Evolutionary conservation across 1,140 invertebrate genomes (phyloP).

Genomic region (Drosophila asahinai): DNA sequence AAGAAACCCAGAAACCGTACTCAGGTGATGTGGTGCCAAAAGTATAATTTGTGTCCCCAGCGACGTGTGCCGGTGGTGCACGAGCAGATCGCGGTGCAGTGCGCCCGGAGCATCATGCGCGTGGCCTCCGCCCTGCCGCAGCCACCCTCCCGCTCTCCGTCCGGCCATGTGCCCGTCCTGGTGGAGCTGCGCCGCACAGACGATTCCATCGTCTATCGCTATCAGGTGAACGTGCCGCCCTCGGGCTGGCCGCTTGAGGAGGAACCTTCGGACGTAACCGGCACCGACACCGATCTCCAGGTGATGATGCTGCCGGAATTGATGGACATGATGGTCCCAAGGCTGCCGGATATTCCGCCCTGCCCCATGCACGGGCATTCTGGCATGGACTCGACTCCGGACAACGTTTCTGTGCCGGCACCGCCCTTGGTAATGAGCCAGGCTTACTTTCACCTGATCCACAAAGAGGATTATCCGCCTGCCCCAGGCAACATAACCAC

Average conservation of each 20-base stretch:
- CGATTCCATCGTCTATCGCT: conserved; percentile 43
- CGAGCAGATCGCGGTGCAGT: conserved; percentile 62
- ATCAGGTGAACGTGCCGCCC: conserved; percentile 60
- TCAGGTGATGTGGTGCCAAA: conserved; percentile 41
- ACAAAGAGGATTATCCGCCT: neutral
- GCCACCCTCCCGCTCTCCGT: conserved; percentile 36
- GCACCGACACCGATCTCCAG: neutral
- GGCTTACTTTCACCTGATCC: conserved; percentile 31
- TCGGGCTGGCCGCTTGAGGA: neutral
- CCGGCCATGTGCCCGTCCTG: conserved; percentile 56
- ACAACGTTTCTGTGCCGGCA: neutral
- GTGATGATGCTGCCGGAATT: conserved; percentile 10
- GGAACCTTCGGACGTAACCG: neutral
- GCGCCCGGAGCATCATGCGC: conserved; percentile 51
- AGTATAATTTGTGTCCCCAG: conserved; percentile 17
- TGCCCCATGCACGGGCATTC: conserved; percentile 37
- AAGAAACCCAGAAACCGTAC: neutral
- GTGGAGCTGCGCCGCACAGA: conserved; percentile 61
- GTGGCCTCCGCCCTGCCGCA: conserved; percentile 47
- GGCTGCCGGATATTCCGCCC: conserved; percentile 5
- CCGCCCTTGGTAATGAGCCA: conserved; percentile 37
- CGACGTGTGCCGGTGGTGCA: conserved; percentile 37
- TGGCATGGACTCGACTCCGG: neutral
- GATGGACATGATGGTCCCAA: neutral
- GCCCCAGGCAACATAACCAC: conserved; percentile 12